Percentiles rank a stretch among this genome's conserved stretches.
phyloP scores from a whole-genome alignment of 92 coral and sea anemone species.

The Siderastrea radians region DNA sequence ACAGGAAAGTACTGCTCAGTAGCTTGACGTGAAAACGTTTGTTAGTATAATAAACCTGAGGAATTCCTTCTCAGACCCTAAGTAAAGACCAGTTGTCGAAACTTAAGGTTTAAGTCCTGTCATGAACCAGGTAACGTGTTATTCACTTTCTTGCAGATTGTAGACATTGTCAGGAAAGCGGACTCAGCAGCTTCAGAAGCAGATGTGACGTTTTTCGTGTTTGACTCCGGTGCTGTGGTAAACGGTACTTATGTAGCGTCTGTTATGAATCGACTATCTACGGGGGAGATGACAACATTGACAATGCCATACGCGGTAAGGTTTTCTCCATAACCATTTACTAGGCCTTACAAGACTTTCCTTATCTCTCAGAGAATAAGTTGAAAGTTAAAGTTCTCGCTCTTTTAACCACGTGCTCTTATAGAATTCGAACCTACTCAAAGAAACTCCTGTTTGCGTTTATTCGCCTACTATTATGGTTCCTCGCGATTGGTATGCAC shows the following conservation, averaged over 20 bases:
- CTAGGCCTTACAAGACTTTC: neutral
- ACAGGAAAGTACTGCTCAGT: too few species aligned
- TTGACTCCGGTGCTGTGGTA: constrained; percentile 85
- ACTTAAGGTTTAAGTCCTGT: too few species aligned
- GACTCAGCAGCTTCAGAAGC: constrained; percentile 43
- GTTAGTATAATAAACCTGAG: too few species aligned
- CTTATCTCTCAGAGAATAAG: neutral
- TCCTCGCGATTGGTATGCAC: too few species aligned
- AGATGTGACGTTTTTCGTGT: constrained; percentile 88
- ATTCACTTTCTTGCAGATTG: constrained; percentile 56
- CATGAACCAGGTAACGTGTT: neutral
- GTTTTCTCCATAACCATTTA: constrained; percentile 1
- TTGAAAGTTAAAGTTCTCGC: too few species aligned
- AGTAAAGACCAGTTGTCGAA: too few species aligned
- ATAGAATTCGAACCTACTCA: too few species aligned
- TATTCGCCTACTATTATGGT: too few species aligned
- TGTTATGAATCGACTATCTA: constrained; percentile 75
- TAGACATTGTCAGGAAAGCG: constrained; percentile 50
- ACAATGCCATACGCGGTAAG: constrained; percentile 87
- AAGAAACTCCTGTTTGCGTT: too few species aligned
- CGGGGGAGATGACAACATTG: constrained; percentile 77
- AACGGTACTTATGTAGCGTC: constrained; percentile 78
- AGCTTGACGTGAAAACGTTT: too few species aligned
- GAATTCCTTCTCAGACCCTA: too few species aligned
- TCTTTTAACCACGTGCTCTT: too few species aligned